Evolutionary conservation across 2,113 vertebrate genomes (phyloP).

Genomic region (Carassius carassius): DNA sequence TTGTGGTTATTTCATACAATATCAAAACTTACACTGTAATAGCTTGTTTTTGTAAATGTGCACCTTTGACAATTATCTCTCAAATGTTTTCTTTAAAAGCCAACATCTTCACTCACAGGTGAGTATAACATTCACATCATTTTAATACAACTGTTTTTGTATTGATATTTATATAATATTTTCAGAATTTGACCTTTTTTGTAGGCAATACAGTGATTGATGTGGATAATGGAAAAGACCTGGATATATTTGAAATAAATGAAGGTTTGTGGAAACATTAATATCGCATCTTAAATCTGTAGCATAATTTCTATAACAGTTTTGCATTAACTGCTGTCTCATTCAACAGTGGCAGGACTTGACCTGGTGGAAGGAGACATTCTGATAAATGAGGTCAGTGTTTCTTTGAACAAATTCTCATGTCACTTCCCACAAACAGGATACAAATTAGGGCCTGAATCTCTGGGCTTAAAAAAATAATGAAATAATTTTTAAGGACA

Average conservation of each 20-base stretch:
- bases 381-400: slow-evolving; percentile 74
- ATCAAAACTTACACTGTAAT: neutral
- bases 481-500: no score
- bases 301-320: neutral
- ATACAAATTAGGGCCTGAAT: no score
- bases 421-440: no score
- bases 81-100: slow-evolving; percentile 28
- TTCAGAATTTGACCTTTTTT: no score
- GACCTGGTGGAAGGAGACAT: slow-evolving; percentile 89
- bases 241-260: slow-evolving; percentile 86
- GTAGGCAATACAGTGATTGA: slow-evolving; percentile 69
- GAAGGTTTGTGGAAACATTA: slow-evolving; percentile 72
- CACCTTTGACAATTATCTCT: neutral
- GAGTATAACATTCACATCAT: neutral
- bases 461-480: no score
- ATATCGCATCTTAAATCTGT: neutral
- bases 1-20: no score
- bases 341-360: slow-evolving; percentile 74
- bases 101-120: slow-evolving; percentile 44
- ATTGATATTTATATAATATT: neutral
- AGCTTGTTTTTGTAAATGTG: neutral
- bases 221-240: slow-evolving; percentile 79
- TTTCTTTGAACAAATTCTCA: neutral
- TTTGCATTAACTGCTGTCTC: slow-evolving; percentile 47
- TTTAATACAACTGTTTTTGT: neutral